Evolutionary conservation across 2,888 invertebrate genomes (phyloP).

Genomic region (Cyrtodaria siliqua): DNA sequence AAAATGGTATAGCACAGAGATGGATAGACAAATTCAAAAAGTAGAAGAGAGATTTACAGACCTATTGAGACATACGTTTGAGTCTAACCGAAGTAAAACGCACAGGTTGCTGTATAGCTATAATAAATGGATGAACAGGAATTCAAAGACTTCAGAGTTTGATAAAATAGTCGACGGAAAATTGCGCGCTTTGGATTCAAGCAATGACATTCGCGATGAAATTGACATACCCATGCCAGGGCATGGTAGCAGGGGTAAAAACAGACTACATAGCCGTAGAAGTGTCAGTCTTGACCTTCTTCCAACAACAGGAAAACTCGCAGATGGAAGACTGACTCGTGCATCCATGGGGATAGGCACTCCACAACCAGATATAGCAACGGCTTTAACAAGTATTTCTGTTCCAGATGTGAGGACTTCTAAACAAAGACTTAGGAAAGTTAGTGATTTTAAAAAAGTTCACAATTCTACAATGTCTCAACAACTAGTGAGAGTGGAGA

Average conservation of each 20-base stretch:
- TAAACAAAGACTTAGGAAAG: no score
- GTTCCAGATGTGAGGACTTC: no score
- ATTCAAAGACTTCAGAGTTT: not conserved
- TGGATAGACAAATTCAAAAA: slow-evolving; percentile 42
- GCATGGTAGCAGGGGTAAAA: not conserved
- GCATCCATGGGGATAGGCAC: no score
- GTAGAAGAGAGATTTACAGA: slow-evolving; percentile 48
- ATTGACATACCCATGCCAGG: not conserved
- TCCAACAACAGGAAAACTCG: not conserved
- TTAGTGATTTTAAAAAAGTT: no score
- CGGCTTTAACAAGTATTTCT: no score
- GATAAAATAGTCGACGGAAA: slow-evolving; percentile 18
- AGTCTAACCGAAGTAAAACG: slow-evolving; percentile 19
- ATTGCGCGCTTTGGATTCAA: not conserved
- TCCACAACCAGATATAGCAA: no score
- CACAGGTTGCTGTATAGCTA: slow-evolving; percentile 39
- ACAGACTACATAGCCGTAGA: slow-evolving; percentile 33
- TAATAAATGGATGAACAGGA: slow-evolving; percentile 33
- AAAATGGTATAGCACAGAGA: slow-evolving; percentile 31
- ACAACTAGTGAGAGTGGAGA: no score
- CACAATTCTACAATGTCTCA: no score
- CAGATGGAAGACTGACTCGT: no score
- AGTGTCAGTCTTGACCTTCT: slow-evolving; percentile 52
- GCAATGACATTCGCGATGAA: not conserved
- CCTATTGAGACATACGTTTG: slow-evolving; percentile 32